Conservation (phyloP, 1,140 invertebrate genomes). For the Drosophila pruinosa region DNA sequence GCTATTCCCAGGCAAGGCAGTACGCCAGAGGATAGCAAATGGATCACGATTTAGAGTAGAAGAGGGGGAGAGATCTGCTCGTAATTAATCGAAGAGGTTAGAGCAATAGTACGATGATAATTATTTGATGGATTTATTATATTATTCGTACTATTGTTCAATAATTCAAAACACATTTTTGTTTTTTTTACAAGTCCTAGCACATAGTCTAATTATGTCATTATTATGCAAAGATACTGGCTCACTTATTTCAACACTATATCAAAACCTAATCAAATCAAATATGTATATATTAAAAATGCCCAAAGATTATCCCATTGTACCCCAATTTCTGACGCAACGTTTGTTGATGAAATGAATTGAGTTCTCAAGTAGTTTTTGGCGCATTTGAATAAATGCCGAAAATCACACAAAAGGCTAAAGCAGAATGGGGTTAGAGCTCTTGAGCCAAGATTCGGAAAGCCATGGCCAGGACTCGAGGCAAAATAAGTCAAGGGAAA, state of each 20-base stretch:
- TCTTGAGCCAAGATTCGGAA: neutral
- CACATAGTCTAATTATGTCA: neutral
- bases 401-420: slow-evolving; percentile 42
- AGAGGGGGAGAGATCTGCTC: neutral
- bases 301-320: neutral
- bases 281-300: neutral
- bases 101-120: too few relatives aligned
- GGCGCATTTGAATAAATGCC: slow-evolving; percentile 40
- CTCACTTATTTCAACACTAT: neutral
- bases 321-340: slow-evolving; percentile 6
- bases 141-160: too few relatives aligned
- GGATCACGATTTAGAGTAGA: neutral
- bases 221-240: neutral
- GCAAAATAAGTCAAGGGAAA: slow-evolving; percentile 33
- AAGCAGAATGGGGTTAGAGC: neutral
- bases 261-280: slow-evolving; percentile 3
- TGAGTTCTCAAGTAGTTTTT: slow-evolving; percentile 35
- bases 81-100: neutral
- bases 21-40: neutral
- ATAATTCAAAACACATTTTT: too few relatives aligned
- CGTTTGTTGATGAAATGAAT: slow-evolving; percentile 36
- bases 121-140: too few relatives aligned
- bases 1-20: neutral
- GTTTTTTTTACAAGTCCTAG: too few relatives aligned
- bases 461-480: neutral